These are phyloP conservation scores for Syngnathus floridae DNA, from an alignment of 2,113 vertebrate genomes.

Conservation along the genomic window DNA sequence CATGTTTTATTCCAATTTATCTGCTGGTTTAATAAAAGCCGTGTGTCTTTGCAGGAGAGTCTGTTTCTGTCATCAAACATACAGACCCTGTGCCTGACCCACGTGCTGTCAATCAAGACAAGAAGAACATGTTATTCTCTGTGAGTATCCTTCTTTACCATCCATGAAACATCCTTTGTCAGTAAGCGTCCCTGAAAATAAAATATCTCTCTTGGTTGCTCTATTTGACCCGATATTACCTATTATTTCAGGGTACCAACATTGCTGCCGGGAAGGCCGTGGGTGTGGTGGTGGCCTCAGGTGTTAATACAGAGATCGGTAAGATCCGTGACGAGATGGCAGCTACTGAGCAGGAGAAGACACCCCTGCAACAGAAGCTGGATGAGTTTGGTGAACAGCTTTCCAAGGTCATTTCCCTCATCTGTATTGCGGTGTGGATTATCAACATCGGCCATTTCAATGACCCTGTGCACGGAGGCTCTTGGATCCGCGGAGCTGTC, in stretches of 20 bases:
- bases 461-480: constrained; percentile 93
- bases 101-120: constrained; percentile 97
- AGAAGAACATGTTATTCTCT: constrained; percentile 99
- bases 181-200: constrained; percentile 14
- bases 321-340: constrained; percentile 98
- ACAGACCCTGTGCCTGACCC: constrained; percentile 97
- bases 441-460: constrained; percentile 99
- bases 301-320: constrained; percentile 92
- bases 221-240: constrained; percentile 4
- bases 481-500: constrained; percentile 95
- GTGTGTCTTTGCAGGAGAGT: constrained; percentile 77
- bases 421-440: constrained; percentile 97
- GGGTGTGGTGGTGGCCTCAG: constrained; percentile 89
- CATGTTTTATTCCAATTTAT: neutral
- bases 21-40: neutral
- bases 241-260: constrained; percentile 83
- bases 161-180: constrained; percentile 15
- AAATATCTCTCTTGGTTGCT: constrained; percentile 3
- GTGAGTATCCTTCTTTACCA: constrained; percentile 69
- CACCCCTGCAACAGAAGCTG: constrained; percentile 92
- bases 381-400: constrained; percentile 97
- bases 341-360: constrained; percentile 91
- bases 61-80: constrained; percentile 96
- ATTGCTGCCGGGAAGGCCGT: constrained; percentile 92
- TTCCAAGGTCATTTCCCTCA: constrained; percentile 96